Conservation (phyloP, 2,797 vertebrate species). For the Chiroxiphia lanceolata region DNA sequence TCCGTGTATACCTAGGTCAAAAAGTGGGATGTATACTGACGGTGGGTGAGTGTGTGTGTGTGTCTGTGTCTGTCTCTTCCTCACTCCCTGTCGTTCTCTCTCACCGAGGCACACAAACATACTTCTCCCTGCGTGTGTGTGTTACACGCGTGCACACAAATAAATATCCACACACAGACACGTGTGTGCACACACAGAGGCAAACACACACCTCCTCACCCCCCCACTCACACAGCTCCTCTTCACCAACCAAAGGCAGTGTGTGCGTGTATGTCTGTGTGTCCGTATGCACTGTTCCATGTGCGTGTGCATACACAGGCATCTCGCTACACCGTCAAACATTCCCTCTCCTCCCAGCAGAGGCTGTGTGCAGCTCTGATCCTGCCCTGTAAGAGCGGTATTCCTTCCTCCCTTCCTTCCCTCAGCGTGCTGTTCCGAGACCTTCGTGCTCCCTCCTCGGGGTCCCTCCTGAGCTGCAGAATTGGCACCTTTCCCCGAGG, state of each 20-base stretch:
- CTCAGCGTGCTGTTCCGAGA: slow-evolving; percentile 46
- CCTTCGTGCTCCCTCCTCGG: slow-evolving; percentile 36
- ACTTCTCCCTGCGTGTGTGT: background rate
- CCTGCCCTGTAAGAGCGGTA: slow-evolving; percentile 35
- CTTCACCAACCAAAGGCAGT: slow-evolving; percentile 15
- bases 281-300: slow-evolving; percentile 17
- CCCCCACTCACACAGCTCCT: slow-evolving; percentile 7
- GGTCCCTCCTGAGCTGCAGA: slow-evolving; percentile 53
- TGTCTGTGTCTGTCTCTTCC: background rate
- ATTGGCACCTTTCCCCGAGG: slow-evolving; percentile 68
- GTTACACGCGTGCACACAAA: slow-evolving; percentile 38
- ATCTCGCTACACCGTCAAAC: slow-evolving; percentile 48
- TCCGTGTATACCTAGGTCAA: slow-evolving; percentile 77
- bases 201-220: background rate
- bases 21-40: slow-evolving; percentile 64
- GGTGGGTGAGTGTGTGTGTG: background rate
- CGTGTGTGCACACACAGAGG: background rate
- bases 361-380: slow-evolving; percentile 68
- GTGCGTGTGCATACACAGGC: slow-evolving; percentile 30
- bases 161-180: background rate
- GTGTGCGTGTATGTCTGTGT: slow-evolving; percentile 42
- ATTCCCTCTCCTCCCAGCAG: slow-evolving; percentile 73
- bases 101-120: background rate
- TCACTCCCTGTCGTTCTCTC: background rate
- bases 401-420: slow-evolving; percentile 49